phyloP scores from a whole-genome alignment of 2,888 invertebrate species.

The Aporophyla lueneburgensis region DNA sequence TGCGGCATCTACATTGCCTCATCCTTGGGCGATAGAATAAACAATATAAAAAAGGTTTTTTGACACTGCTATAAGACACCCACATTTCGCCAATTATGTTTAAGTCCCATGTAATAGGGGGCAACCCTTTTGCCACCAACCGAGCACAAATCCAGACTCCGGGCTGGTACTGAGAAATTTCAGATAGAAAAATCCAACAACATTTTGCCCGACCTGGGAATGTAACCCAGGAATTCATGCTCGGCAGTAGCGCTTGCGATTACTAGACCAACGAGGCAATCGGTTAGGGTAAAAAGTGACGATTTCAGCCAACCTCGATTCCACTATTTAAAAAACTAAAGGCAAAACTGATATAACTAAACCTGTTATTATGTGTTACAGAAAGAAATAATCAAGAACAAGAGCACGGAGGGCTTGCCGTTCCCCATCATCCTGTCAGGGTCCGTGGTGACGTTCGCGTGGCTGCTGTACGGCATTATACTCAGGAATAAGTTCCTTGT shows the following conservation, averaged over 20 bases:
- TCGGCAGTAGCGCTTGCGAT: too few species aligned
- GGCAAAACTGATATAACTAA: not conserved
- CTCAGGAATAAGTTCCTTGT: slow-evolving; percentile 94
- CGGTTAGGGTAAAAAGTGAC: too few species aligned
- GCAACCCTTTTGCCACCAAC: too few species aligned
- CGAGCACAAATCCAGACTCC: too few species aligned
- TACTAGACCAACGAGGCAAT: too few species aligned
- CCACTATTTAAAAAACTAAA: not conserved
- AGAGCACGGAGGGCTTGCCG: slow-evolving; percentile 96
- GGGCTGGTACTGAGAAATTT: too few species aligned
- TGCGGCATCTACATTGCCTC: too few species aligned
- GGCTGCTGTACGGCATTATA: slow-evolving; percentile 95
- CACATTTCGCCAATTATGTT: too few species aligned
- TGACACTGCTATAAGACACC: not conserved
- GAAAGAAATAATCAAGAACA: slow-evolving; percentile 94
- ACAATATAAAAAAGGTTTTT: not conserved
- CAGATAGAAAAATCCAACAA: too few species aligned
- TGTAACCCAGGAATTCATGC: too few species aligned
- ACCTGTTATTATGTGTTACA: slow-evolving; percentile 80
- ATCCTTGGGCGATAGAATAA: not conserved
- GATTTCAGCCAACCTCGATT: not conserved
- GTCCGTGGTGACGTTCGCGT: slow-evolving; percentile 94
- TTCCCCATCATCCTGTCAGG: slow-evolving; percentile 97
- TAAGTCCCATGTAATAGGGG: too few species aligned
- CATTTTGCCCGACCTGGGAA: too few species aligned